Base-by-base conservation (phyloP, 2,113 vertebrate genomes). In the Callopanchax toddi region DNA sequence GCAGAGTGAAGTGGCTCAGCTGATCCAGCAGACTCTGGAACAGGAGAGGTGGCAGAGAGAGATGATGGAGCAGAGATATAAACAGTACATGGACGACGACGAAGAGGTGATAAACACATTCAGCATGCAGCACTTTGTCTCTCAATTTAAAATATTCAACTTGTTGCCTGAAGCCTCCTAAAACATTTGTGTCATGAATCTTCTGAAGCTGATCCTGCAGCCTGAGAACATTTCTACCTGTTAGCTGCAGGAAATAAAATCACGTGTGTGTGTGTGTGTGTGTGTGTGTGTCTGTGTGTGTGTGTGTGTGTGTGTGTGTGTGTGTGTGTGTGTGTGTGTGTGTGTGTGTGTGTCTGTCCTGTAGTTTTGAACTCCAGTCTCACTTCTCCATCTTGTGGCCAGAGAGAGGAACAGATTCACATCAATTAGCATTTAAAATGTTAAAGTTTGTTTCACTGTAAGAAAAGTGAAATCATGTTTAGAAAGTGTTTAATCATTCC, bases 1-100 rank as follows among this genome's bases (percentile, higher is more conserved):
- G 86, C 96, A 98, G 92, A 99, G 97, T 0, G 97, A 99, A 82
- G 97, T 99, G 86, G 96, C 97, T 0, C 97, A 98, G 91, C 90
- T 99, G 72, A 99, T 99, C 87, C 96, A 98, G 83, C 97, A 99
- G 90, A 99, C 97, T 1, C 87, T 99, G 88, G 97, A 99, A 54
- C 97, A 99, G 86, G 97, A 99, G 87, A 85, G 92, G 15, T 98
- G 97, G 97, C 97, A 99, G 89, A 90, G 95, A 44, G 97, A 99
- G 88, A 96, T 98, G 95, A 97, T 99, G 84, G 97, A 99, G 88
- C 96, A 98, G 89, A 93, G 95, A 85, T 99, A 99, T 67, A 92
- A 91, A 37, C 90, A 92, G 78, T 93, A 92, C 85, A 87, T 87
- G 90, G 91, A 92, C 21, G 91, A 93, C 0, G 92, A 93, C 20